A percentile compares a stretch with the other conserved stretches of the same genome.
Conservation (phyloP, 2,113 vertebrate genomes). For the Helogale parvula region DNA sequence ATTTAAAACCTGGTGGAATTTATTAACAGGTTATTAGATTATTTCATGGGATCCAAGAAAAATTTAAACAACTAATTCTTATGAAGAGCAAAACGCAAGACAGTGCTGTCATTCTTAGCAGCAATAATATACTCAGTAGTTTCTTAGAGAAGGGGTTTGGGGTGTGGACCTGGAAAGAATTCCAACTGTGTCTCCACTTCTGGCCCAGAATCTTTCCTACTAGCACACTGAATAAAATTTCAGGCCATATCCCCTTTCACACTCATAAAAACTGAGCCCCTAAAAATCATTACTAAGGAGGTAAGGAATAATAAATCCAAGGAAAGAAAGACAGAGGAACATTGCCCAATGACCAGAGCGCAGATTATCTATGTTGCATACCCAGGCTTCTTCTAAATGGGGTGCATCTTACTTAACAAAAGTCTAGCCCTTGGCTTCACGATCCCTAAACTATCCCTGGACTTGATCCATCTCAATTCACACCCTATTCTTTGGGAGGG, state of each 20-base stretch:
- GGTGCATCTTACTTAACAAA: neutral
- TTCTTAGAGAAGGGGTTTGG: neutral
- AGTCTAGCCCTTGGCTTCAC: neutral
- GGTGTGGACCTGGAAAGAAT: neutral
- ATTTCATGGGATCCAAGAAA: neutral
- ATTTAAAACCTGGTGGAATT: neutral
- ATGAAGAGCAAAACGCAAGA: neutral
- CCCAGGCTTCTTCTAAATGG: neutral
- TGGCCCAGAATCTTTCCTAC: neutral
- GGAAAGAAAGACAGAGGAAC: neutral
- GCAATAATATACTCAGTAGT: neutral
- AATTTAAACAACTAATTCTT: neutral
- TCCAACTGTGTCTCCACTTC: neutral
- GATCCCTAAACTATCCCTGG: neutral
- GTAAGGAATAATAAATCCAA: neutral
- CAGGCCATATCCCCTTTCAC: neutral
- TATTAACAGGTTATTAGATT: neutral
- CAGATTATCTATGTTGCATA: neutral
- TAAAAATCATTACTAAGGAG: neutral
- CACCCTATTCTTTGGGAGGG: neutral
- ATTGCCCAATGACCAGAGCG: neutral
- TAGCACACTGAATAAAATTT: neutral
- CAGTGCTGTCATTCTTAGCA: neutral
- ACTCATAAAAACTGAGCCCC: neutral
- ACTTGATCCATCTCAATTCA: neutral